phyloP scores from a whole-genome alignment of 2,113 vertebrate species.

The Gadus chalcogrammus region DNA sequence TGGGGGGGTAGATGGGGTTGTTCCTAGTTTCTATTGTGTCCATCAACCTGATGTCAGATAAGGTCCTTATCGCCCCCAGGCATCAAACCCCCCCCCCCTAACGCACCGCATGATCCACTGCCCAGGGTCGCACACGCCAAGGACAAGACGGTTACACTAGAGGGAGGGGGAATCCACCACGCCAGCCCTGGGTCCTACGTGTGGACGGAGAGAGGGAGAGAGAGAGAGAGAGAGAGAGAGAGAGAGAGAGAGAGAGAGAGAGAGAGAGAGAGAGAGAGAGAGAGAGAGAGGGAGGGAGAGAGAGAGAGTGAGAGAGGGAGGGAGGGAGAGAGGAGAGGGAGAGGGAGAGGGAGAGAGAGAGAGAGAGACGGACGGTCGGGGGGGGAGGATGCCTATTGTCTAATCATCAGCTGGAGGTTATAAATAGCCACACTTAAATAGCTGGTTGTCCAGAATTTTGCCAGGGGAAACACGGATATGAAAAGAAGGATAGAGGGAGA shows the following conservation, averaged over 20 bases:
- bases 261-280: not conserved
- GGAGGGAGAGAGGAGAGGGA: too few relatives aligned
- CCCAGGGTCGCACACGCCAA: too few relatives aligned
- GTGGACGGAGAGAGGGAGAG: too few relatives aligned
- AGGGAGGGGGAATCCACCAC: too few relatives aligned
- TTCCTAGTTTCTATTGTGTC: too few relatives aligned
- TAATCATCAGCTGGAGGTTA: slow-evolving; percentile 70
- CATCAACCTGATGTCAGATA: too few relatives aligned
- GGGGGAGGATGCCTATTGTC: slow-evolving; percentile 50
- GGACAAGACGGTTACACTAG: too few relatives aligned
- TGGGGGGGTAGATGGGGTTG: too few relatives aligned
- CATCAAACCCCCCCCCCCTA: too few relatives aligned
- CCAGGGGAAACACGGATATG: slow-evolving; percentile 38
- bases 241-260: not conserved
- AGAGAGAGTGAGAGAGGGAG: not conserved
- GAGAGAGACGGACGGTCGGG: slow-evolving; percentile 3
- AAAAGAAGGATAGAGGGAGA: not conserved
- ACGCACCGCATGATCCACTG: too few relatives aligned
- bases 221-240: not conserved
- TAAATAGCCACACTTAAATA: slow-evolving; percentile 69
- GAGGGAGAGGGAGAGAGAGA: not conserved
- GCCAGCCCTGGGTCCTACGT: too few relatives aligned
- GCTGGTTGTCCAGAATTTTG: slow-evolving; percentile 58
- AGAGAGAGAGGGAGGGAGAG: not conserved
- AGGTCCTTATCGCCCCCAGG: too few relatives aligned